Evolutionary conservation across 2,888 invertebrate genomes (phyloP).

Genomic region (Heteromurus nitidus): DNA sequence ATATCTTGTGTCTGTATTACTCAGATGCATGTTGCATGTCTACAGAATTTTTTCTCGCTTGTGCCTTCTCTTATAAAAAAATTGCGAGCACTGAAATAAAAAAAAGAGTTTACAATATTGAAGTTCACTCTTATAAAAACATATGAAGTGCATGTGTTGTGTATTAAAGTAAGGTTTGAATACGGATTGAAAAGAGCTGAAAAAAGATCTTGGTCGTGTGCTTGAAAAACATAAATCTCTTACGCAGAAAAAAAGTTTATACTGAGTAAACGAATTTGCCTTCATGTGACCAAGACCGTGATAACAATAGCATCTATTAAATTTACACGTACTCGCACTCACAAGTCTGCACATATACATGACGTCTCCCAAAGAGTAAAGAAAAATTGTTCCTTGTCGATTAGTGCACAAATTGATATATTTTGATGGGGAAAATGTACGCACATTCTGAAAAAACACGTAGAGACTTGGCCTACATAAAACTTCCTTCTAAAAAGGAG

Average conservation of each 20-base stretch:
- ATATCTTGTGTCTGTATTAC: no score
- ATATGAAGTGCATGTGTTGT: no score
- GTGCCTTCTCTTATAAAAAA: no score
- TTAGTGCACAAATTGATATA: slow-evolving; percentile 5
- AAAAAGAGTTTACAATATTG: no score
- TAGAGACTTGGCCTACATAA: not conserved
- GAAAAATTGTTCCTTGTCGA: not conserved
- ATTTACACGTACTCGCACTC: no score
- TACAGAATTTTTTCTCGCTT: not conserved
- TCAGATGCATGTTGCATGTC: not conserved
- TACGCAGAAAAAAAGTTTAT: not conserved
- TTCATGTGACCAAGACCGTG: slow-evolving; percentile 37
- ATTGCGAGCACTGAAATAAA: no score
- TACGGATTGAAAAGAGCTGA: not conserved
- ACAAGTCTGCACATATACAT: no score
- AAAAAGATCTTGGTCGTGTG: slow-evolving; percentile 30
- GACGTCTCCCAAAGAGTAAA: not conserved
- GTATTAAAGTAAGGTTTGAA: not conserved
- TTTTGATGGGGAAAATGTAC: slow-evolving; percentile 4
- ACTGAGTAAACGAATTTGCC: not conserved
- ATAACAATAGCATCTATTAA: slow-evolving; percentile 12
- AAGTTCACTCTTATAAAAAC: no score
- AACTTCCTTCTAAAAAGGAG: no score
- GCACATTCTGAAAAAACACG: not conserved
- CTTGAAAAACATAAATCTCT: slow-evolving; percentile 16